phyloP scores from a whole-genome alignment of 1,140 invertebrate genomes.

The Gerris buenoi region DNA sequence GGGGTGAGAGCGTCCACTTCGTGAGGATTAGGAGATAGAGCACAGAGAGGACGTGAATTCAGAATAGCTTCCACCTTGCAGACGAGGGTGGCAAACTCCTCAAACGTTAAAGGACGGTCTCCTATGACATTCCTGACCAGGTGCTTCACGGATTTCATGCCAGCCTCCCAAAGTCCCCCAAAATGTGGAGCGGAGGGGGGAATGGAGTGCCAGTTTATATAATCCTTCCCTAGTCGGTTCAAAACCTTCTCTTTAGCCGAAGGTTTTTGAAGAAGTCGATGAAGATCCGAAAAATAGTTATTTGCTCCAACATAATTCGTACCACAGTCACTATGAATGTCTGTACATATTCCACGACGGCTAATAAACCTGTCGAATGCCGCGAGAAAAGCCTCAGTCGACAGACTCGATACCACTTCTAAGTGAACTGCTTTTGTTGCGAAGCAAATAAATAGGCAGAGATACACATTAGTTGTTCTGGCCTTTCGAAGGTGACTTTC shows the following conservation, averaged over 20 bases:
- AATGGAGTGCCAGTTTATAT: conserved; percentile 31
- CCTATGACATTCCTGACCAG: too few relatives aligned
- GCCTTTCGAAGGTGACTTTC: conserved; percentile 18
- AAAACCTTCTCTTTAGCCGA: too few relatives aligned
- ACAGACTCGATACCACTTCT: conserved; percentile 24
- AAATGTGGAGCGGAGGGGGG: conserved; percentile 30
- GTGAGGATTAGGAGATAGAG: conserved; percentile 20
- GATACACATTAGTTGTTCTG: conserved; percentile 25
- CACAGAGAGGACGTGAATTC: conserved; percentile 18
- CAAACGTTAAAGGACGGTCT: conserved; percentile 23
- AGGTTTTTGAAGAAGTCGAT: conserved; percentile 14
- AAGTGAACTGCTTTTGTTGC: conserved; percentile 26
- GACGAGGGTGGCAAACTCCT: conserved; percentile 18
- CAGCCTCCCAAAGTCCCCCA: too few relatives aligned
- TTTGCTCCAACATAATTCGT: conserved; percentile 28
- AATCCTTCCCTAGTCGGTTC: too few relatives aligned
- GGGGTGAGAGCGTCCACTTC: conserved; percentile 20
- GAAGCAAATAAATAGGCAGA: conserved; percentile 27
- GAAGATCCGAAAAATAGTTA: conserved; percentile 18
- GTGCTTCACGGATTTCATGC: too few relatives aligned
- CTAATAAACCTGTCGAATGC: conserved; percentile 24
- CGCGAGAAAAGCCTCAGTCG: conserved; percentile 25
- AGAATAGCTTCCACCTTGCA: conserved; percentile 20
- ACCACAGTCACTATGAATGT: conserved; percentile 27
- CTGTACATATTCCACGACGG: conserved; percentile 19